Percentiles rank a stretch among this genome's conserved stretches.
Evolutionary conservation across 2,113 vertebrate genomes (phyloP).

Genomic region (Laticauda laticaudata): DNA sequence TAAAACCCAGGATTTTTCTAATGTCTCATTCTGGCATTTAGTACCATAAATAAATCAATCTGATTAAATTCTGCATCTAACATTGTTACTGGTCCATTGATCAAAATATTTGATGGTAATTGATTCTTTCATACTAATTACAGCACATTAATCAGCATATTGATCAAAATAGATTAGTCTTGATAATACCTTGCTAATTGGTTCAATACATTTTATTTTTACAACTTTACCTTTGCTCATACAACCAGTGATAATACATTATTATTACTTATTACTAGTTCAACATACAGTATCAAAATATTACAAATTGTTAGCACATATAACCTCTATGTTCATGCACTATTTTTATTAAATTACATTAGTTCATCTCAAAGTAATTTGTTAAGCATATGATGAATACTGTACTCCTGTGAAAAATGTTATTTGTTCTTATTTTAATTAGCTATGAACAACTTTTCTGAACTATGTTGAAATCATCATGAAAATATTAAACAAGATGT

Average conservation of each 20-base stretch:
- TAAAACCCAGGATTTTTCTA: neutral
- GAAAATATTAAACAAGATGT: neutral
- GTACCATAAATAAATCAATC: neutral
- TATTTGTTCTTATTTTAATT: constrained; percentile 21
- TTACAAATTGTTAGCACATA: neutral
- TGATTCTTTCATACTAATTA: constrained; percentile 7
- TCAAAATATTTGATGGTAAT: neutral
- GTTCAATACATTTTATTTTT: neutral
- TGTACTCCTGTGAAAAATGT: constrained; percentile 1
- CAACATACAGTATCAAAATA: neutral
- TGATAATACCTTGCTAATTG: neutral
- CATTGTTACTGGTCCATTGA: neutral
- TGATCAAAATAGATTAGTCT: constrained; percentile 3
- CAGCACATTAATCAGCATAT: neutral
- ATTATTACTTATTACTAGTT: neutral
- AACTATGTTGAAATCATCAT: neutral
- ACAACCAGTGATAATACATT: neutral
- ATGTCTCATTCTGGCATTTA: neutral
- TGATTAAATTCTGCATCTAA: neutral
- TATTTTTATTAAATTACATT: neutral
- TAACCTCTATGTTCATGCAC: neutral
- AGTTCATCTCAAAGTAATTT: constrained; percentile 11
- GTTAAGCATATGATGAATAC: constrained; percentile 19
- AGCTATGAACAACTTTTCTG: neutral
- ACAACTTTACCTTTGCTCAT: neutral